phyloP scores from a whole-genome alignment of 2,888 invertebrate genomes.

The Drosophila paramelanica region DNA sequence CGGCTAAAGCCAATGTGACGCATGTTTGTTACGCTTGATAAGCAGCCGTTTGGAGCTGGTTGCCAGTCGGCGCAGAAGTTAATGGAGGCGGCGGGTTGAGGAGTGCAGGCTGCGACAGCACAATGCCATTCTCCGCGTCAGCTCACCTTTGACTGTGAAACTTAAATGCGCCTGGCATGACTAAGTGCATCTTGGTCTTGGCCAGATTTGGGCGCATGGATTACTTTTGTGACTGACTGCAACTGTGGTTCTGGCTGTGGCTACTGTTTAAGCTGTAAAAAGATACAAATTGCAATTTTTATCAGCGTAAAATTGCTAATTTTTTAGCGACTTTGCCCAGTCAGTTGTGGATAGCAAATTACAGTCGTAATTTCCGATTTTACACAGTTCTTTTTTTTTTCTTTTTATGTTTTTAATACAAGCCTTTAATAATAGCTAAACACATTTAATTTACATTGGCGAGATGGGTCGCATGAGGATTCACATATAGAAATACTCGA shows the following conservation, averaged over 20 bases:
- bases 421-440: not conserved
- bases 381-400: too few species aligned
- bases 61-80: constrained; percentile 5
- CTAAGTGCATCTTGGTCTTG: constrained; percentile 59
- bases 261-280: constrained; percentile 36
- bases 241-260: constrained; percentile 1
- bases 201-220: constrained; percentile 32
- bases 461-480: not conserved
- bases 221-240: constrained; percentile 8
- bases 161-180: constrained; percentile 62
- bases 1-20: constrained; percentile 70
- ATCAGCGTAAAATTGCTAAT: constrained; percentile 62
- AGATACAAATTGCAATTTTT: constrained; percentile 43
- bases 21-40: constrained; percentile 77
- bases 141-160: constrained; percentile 51
- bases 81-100: not conserved
- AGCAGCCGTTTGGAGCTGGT: constrained; percentile 35
- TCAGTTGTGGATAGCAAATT: not conserved
- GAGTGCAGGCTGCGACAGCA: not conserved
- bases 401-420: not conserved
- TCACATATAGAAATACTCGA: constrained; percentile 70
- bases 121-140: constrained; percentile 31
- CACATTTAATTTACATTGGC: constrained; percentile 28
- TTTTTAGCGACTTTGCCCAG: constrained; percentile 50
- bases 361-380: not conserved